Conservation (phyloP, 2,888 invertebrate genomes). For the Sceliomorpha sp. region DNA sequence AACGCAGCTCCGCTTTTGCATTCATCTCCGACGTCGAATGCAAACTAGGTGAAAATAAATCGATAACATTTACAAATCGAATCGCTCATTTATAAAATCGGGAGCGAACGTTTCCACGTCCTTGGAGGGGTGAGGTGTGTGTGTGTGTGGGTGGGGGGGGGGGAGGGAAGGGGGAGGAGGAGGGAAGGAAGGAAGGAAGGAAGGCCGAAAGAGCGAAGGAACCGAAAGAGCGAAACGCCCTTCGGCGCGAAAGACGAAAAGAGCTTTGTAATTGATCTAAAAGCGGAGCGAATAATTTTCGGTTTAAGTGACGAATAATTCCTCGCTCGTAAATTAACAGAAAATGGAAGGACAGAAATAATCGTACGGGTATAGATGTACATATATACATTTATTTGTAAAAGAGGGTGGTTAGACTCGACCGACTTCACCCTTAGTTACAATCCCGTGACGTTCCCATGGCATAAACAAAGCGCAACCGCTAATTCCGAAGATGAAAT, state of each 20-base stretch:
- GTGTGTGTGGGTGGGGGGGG: no score
- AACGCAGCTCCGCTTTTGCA: slow-evolving; percentile 24
- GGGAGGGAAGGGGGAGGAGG: no score
- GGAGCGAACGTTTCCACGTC: background rate
- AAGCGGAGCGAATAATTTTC: no score
- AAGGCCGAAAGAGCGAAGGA: no score
- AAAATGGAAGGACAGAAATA: slow-evolving; percentile 13
- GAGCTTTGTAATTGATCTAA: no score
- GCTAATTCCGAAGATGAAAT: slow-evolving; percentile 80
- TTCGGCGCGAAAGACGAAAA: no score
- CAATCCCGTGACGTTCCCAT: slow-evolving; percentile 75
- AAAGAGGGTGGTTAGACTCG: slow-evolving; percentile 40
- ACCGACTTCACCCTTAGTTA: slow-evolving; percentile 66
- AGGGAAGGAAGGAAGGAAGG: no score
- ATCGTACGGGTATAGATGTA: slow-evolving; percentile 6
- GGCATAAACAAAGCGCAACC: slow-evolving; percentile 80
- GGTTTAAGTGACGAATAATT: no score
- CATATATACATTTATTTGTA: slow-evolving; percentile 21
- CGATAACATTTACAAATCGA: slow-evolving; percentile 37
- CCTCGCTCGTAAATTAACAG: background rate
- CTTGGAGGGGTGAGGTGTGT: no score
- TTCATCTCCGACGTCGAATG: slow-evolving; percentile 39
- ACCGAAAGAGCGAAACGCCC: no score
- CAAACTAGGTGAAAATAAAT: slow-evolving; percentile 50
- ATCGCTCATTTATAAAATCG: slow-evolving; percentile 15